phyloP scores from a whole-genome alignment of 2,888 invertebrate species.

The Cylloceria caligata region DNA sequence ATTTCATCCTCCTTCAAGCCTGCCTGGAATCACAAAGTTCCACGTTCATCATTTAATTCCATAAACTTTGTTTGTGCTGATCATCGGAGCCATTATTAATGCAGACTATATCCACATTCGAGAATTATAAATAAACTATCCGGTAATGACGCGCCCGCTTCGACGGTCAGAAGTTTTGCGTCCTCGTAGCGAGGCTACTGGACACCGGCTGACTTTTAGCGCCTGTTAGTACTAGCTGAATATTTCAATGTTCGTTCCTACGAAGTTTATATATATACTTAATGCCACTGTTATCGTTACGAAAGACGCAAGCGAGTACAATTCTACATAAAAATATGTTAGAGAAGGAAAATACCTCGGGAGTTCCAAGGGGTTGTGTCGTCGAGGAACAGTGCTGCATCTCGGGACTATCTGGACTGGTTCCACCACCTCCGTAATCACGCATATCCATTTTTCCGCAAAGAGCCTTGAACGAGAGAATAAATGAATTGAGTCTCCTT shows the following conservation, averaged over 20 bases:
- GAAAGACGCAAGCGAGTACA: neutral
- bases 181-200: slow-evolving; percentile 46
- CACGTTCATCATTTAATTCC: neutral
- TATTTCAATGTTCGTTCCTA: slow-evolving; percentile 52
- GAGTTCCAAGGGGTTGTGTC: slow-evolving; percentile 89
- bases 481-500: slow-evolving; percentile 13
- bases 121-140: slow-evolving; percentile 53
- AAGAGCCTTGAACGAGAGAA: slow-evolving; percentile 71
- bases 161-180: slow-evolving; percentile 30
- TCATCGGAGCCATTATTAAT: neutral
- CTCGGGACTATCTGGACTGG: slow-evolving; percentile 92
- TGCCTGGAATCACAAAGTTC: slow-evolving; percentile 83
- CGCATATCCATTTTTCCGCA: slow-evolving; percentile 81
- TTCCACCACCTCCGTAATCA: slow-evolving; percentile 84
- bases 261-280: slow-evolving; percentile 32
- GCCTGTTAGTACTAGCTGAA: slow-evolving; percentile 42
- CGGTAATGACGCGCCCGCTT: slow-evolving; percentile 34
- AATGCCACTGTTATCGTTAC: slow-evolving; percentile 7
- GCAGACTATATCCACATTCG: slow-evolving; percentile 19
- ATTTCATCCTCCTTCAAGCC: slow-evolving; percentile 89
- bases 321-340: neutral
- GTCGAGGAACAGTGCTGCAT: slow-evolving; percentile 96
- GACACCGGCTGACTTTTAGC: slow-evolving; percentile 42
- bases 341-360: slow-evolving; percentile 84
- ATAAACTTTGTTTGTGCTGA: neutral